Percentiles rank a stretch among this genome's conserved stretches.
Conservation (phyloP, 1,140 invertebrate species). For the Drosophila varians region DNA sequence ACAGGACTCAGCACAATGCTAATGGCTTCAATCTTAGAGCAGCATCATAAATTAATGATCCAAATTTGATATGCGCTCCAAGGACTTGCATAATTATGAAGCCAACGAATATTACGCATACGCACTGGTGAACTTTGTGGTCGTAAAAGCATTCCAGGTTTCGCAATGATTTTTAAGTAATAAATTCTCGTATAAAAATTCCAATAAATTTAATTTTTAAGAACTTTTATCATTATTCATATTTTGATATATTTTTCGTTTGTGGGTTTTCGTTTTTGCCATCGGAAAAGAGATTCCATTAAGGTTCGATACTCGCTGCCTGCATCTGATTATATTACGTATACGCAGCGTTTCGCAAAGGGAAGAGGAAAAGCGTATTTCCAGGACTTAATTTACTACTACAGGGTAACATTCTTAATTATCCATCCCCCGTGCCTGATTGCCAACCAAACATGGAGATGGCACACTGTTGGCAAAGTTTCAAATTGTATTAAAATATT, state of each 20-base stretch:
- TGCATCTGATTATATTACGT: background rate
- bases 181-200: too few relatives aligned
- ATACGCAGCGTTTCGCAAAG: background rate
- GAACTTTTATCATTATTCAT: too few relatives aligned
- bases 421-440: slow-evolving; percentile 51
- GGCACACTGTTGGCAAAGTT: slow-evolving; percentile 11
- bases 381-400: slow-evolving; percentile 27
- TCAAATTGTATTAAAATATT: slow-evolving; percentile 65
- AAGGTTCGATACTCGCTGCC: background rate
- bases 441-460: slow-evolving; percentile 43
- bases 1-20: background rate
- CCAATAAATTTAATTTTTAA: too few relatives aligned
- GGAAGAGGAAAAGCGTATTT: background rate
- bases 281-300: background rate
- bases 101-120: background rate
- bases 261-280: background rate
- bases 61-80: slow-evolving; percentile 13
- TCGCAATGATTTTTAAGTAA: background rate
- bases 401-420: slow-evolving; percentile 32
- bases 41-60: slow-evolving; percentile 23
- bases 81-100: slow-evolving; percentile 4
- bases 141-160: background rate
- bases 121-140: background rate
- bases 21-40: slow-evolving; percentile 20
- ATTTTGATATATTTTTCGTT: too few relatives aligned